Percentiles rank a stretch among this genome's conserved stretches.
phyloP scores from a whole-genome alignment of 2,888 invertebrate species.

The Cistogaster globosa region DNA sequence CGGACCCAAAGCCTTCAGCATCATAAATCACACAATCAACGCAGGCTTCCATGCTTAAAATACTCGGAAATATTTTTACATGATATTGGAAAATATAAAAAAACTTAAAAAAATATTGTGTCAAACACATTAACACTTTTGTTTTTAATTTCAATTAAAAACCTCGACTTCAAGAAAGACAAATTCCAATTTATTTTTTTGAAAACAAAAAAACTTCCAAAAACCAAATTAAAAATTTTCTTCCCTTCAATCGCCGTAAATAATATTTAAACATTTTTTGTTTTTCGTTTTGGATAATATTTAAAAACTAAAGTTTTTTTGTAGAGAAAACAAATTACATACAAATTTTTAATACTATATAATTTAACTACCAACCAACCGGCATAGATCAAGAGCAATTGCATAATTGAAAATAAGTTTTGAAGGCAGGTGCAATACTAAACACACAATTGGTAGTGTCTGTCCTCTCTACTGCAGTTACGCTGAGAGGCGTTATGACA shows the following conservation, averaged over 20 bases:
- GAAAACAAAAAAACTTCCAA: constrained; percentile 47
- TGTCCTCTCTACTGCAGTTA: constrained; percentile 53
- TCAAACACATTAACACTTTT: constrained; percentile 43
- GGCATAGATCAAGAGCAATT: background rate
- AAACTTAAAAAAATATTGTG: constrained; percentile 49
- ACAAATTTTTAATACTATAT: background rate
- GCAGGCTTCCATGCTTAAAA: constrained; percentile 58
- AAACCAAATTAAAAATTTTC: constrained; percentile 43
- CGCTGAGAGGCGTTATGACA: constrained; percentile 80
- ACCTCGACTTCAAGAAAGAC: constrained; percentile 26
- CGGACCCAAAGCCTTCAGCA: background rate
- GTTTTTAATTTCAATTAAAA: background rate
- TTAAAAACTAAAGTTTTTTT: background rate
- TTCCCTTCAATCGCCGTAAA: constrained; percentile 49
- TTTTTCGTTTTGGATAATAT: constrained; percentile 7
- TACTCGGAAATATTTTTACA: constrained; percentile 25
- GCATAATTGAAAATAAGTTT: background rate
- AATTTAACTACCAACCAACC: background rate
- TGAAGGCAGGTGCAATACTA: background rate
- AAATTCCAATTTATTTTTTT: constrained; percentile 64
- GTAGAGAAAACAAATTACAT: background rate
- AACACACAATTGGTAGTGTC: background rate
- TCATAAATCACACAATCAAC: constrained; percentile 53
- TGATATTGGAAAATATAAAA: background rate
- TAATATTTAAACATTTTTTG: constrained; percentile 23